Evolutionary conservation across 2,888 invertebrate genomes (phyloP).

Genomic region (Dasypogon diadema): DNA sequence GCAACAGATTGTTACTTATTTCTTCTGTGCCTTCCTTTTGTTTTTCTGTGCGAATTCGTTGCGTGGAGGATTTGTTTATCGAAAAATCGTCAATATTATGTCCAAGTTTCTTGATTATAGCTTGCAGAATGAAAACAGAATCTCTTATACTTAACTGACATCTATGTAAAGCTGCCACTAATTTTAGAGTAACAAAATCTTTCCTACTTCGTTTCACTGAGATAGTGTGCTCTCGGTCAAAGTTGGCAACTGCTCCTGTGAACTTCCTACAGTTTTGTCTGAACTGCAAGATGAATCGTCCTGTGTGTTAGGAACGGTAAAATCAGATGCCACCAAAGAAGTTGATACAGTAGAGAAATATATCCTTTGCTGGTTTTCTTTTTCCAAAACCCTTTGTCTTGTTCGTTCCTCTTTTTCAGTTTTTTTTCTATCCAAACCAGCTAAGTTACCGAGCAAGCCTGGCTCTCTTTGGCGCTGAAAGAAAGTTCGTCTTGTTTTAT

Average conservation of each 20-base stretch:
- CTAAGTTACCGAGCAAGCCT: no score
- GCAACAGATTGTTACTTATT: slow-evolving; percentile 60
- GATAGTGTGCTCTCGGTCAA: slow-evolving; percentile 26
- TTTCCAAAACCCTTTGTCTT: slow-evolving; percentile 25
- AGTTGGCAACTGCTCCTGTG: slow-evolving; percentile 52
- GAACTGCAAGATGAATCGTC: background rate
- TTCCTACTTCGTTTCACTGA: slow-evolving; percentile 51
- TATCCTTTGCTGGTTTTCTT: slow-evolving; percentile 37
- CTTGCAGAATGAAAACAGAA: slow-evolving; percentile 59
- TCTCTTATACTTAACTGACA: slow-evolving; percentile 57
- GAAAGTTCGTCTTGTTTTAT: no score
- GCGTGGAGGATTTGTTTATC: slow-evolving; percentile 60
- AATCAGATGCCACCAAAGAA: slow-evolving; percentile 28
- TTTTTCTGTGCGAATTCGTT: slow-evolving; percentile 58
- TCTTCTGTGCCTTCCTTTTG: slow-evolving; percentile 61
- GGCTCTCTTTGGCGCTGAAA: no score
- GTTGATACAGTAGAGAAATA: background rate
- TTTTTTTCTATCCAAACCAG: slow-evolving; percentile 59
- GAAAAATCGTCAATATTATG: slow-evolving; percentile 59
- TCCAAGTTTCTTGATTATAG: slow-evolving; percentile 56
- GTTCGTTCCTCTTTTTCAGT: slow-evolving; percentile 59
- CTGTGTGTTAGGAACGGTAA: background rate
- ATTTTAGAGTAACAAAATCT: slow-evolving; percentile 58
- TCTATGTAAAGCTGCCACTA: slow-evolving; percentile 56
- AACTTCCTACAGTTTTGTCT: slow-evolving; percentile 1